phyloP scores from a whole-genome alignment of 35 echinoderm and acorn worm species.

The Ophioderma brevispina region DNA sequence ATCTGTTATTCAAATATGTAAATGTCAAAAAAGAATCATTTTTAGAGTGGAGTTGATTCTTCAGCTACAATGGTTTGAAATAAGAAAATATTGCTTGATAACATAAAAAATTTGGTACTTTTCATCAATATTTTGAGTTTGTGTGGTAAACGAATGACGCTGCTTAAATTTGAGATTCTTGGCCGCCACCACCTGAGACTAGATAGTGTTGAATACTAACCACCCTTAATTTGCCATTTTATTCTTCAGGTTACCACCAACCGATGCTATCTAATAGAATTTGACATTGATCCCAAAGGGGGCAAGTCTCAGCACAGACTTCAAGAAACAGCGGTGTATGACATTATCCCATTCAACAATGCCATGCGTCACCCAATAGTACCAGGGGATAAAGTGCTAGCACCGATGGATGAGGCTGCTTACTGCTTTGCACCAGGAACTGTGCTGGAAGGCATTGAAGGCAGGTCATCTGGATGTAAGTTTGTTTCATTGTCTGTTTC shows the following conservation, averaged over 20 bases:
- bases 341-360: constrained; percentile 88
- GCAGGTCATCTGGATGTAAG: constrained; percentile 89
- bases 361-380: constrained; percentile 82
- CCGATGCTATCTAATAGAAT: constrained; percentile 71
- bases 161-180: too few species aligned
- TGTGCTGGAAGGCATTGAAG: constrained; percentile 84
- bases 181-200: too few species aligned
- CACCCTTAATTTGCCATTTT: constrained; percentile 11
- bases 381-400: constrained; percentile 87
- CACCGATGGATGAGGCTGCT: constrained; percentile 67
- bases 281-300: constrained; percentile 81
- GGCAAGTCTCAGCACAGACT: constrained; percentile 52
- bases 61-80: too few species aligned
- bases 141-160: too few species aligned
- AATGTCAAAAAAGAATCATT: too few species aligned
- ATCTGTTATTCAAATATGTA: too few species aligned
- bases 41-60: too few species aligned
- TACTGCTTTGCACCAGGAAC: constrained; percentile 76
- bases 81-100: too few species aligned
- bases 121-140: too few species aligned
- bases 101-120: too few species aligned
- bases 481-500: neutral
- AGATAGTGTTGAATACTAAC: too few species aligned
- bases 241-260: constrained; percentile 68
- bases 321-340: constrained; percentile 81